Conservation (phyloP, 1,140 invertebrate species). For the Leptestheria dahalacensis region DNA sequence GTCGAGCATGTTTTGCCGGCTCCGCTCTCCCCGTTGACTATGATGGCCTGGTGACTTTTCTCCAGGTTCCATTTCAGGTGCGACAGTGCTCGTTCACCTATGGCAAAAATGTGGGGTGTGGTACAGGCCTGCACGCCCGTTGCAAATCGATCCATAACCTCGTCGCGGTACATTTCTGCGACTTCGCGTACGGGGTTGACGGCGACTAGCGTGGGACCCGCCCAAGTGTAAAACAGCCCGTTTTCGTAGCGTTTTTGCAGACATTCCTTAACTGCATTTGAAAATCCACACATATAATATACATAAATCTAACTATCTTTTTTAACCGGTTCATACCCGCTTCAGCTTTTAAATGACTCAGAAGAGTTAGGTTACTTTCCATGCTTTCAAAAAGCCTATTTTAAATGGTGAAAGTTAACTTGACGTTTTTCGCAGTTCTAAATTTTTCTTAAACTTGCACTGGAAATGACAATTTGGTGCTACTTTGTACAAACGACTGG, state of each 20-base stretch:
- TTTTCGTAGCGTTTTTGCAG: conserved; percentile 10
- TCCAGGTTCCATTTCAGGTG: conserved; percentile 21
- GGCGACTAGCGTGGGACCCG: conserved; percentile 26
- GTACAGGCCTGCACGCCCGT: not conserved
- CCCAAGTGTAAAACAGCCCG: conserved; percentile 26
- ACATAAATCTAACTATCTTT: not conserved
- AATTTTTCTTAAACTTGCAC: too few relatives aligned
- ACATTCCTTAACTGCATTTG: conserved; percentile 3
- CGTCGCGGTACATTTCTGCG: conserved; percentile 16
- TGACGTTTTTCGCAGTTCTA: too few relatives aligned
- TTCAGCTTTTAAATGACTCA: not conserved
- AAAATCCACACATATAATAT: not conserved
- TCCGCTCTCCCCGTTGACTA: conserved; percentile 32
- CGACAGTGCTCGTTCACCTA: conserved; percentile 14
- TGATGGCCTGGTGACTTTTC: conserved; percentile 27
- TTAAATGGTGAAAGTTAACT: too few relatives aligned
- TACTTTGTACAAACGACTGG: too few relatives aligned
- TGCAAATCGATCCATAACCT: conserved; percentile 5
- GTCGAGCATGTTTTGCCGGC: conserved; percentile 32
- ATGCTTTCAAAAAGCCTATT: too few relatives aligned
- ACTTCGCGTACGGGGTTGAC: conserved; percentile 24
- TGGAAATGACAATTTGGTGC: too few relatives aligned
- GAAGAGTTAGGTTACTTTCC: not conserved
- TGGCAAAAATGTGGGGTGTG: conserved; percentile 15
- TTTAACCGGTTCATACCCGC: not conserved